Conservation (phyloP, 2,797 vertebrate genomes). For the Lacerta viridis region DNA sequence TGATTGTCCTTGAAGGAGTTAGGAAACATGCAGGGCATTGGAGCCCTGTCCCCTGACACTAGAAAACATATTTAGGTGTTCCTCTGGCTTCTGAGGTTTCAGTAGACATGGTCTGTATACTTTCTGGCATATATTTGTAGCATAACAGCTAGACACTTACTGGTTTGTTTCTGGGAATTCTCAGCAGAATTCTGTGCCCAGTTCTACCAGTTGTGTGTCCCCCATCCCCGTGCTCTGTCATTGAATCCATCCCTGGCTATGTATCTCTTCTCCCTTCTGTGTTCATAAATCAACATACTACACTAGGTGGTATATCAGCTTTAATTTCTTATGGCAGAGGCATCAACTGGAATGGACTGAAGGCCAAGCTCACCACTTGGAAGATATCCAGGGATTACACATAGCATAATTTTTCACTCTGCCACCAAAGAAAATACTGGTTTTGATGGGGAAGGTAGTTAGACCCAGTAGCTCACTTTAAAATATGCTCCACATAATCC, state of each 20-base stretch:
- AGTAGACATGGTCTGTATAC: not conserved
- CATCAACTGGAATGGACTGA: not conserved
- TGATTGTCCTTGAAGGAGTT: not conserved
- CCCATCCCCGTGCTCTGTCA: not conserved
- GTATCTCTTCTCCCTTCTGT: not conserved
- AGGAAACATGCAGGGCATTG: not conserved
- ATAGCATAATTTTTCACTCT: not conserved
- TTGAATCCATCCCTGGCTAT: not conserved
- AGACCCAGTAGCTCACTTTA: not conserved
- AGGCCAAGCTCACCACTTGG: not conserved
- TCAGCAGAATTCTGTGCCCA: not conserved
- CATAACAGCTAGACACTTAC: not conserved
- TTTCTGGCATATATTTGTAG: not conserved
- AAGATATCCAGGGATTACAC: not conserved
- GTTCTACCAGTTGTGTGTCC: not conserved
- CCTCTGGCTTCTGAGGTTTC: conserved; percentile 1
- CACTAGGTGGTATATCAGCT: not conserved
- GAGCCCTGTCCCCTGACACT: not conserved
- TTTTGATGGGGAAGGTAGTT: not conserved
- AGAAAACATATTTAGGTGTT: not conserved
- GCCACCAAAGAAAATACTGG: not conserved
- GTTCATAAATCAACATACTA: not conserved
- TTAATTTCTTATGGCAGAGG: not conserved
- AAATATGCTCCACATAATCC: not conserved
- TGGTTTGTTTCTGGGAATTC: not conserved